These are phyloP conservation scores for Psittacula cyanocephala DNA, from an alignment of 2,113 vertebrate genomes.

Conservation along the genomic window DNA sequence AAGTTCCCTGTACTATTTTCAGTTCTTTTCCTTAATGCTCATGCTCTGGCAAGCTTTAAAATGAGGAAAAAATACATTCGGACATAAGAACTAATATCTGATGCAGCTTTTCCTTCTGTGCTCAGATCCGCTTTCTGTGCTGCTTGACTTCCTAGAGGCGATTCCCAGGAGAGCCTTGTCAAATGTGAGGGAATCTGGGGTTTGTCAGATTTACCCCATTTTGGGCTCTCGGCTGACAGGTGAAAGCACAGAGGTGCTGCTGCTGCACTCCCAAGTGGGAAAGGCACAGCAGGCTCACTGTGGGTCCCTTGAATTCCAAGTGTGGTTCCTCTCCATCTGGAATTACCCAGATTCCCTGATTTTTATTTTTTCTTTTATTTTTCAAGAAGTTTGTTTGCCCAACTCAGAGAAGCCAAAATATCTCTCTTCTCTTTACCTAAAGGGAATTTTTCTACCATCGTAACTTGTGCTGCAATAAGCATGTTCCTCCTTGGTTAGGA, in stretches of 20 bases:
- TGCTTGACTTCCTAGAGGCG: neutral
- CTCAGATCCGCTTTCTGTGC: neutral
- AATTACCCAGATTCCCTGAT: neutral
- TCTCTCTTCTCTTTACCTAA: neutral
- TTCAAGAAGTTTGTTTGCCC: neutral
- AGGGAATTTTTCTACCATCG: neutral
- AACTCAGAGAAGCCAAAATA: neutral
- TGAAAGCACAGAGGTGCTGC: neutral
- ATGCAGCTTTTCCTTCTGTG: neutral
- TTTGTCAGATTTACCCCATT: neutral
- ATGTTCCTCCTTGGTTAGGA: neutral
- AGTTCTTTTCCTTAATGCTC: neutral
- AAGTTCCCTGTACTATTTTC: accelerated
- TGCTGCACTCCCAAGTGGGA: neutral
- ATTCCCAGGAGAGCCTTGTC: neutral
- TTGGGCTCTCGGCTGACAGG: too few relatives aligned
- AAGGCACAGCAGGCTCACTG: neutral
- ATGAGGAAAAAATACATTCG: neutral
- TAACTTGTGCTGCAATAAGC: neutral
- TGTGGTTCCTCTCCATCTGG: neutral
- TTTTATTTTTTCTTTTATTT: neutral
- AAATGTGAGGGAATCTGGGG: neutral
- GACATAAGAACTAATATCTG: neutral
- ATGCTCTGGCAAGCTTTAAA: neutral
- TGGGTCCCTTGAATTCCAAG: neutral